phyloP scores from a whole-genome alignment of 2,888 invertebrate genomes.

The Rhagium mordax region DNA sequence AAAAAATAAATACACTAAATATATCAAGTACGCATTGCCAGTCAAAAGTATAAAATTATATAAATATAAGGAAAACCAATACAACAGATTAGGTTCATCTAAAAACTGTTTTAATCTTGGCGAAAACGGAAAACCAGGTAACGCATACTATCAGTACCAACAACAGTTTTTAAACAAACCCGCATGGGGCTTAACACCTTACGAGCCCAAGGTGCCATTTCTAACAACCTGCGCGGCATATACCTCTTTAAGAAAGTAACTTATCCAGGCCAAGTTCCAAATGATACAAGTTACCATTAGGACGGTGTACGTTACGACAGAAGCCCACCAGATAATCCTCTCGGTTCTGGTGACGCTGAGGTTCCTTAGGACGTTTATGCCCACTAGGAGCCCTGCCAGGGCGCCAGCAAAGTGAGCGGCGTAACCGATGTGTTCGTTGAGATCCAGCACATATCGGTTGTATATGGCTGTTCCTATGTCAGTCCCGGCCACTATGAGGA shows the following conservation, averaged over 20 bases:
- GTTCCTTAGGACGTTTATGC: slow-evolving; percentile 77
- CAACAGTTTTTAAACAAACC: background rate
- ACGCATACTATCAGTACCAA: no score
- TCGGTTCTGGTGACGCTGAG: slow-evolving; percentile 76
- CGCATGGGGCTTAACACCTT: background rate
- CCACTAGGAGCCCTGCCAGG: slow-evolving; percentile 84
- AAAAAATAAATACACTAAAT: no score
- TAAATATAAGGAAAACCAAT: background rate
- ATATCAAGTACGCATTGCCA: background rate
- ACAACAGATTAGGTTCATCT: background rate
- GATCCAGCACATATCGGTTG: slow-evolving; percentile 83
- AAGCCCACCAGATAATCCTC: slow-evolving; percentile 77
- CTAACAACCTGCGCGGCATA: slow-evolving; percentile 24
- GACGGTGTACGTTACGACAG: slow-evolving; percentile 79
- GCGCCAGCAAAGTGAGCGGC: slow-evolving; percentile 88
- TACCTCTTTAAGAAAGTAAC: slow-evolving; percentile 52
- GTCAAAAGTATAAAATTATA: background rate
- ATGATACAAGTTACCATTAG: slow-evolving; percentile 76
- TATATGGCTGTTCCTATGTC: slow-evolving; percentile 95
- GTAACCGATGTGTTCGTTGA: slow-evolving; percentile 89
- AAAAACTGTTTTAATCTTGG: background rate
- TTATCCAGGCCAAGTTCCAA: slow-evolving; percentile 58
- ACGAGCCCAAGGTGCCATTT: background rate
- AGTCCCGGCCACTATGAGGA: slow-evolving; percentile 84
- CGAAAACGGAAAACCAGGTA: no score